Conservation (phyloP, 2,797 vertebrate genomes). For the Eidolon dupreanum region DNA sequence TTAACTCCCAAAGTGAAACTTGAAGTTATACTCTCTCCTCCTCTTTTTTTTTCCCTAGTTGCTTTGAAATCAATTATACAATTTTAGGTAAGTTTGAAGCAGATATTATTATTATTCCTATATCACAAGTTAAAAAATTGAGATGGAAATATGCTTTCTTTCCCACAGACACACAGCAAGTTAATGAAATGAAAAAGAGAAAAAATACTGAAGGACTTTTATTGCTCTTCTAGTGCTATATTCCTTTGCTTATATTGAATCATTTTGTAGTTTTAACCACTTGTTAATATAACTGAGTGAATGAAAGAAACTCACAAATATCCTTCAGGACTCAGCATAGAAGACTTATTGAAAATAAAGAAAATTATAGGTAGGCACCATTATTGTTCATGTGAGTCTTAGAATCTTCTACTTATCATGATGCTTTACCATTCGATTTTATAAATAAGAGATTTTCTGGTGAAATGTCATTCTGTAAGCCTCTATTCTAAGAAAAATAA, state of each 20-base stretch:
- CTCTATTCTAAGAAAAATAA: neutral
- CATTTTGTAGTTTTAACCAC: neutral
- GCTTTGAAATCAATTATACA: neutral
- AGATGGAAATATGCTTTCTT: neutral
- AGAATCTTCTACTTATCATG: neutral
- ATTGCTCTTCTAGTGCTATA: neutral
- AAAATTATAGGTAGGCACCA: neutral
- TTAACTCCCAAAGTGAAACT: neutral
- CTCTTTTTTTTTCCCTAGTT: neutral
- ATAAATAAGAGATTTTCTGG: neutral
- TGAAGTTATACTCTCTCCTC: neutral
- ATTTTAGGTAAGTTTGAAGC: neutral
- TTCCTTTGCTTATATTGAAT: neutral
- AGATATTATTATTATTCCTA: neutral
- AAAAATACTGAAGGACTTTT: neutral
- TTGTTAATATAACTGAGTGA: neutral
- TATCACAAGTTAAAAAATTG: neutral
- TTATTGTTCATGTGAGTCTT: neutral
- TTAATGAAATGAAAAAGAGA: conserved; percentile 6
- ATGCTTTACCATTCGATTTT: neutral
- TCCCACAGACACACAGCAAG: neutral
- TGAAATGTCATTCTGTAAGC: neutral
- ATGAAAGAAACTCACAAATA: neutral
- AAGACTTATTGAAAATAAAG: neutral
- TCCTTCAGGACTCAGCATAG: neutral